Evolutionary conservation across 2,113 vertebrate species (phyloP).

Genomic region (Seriola aureovittata): DNA sequence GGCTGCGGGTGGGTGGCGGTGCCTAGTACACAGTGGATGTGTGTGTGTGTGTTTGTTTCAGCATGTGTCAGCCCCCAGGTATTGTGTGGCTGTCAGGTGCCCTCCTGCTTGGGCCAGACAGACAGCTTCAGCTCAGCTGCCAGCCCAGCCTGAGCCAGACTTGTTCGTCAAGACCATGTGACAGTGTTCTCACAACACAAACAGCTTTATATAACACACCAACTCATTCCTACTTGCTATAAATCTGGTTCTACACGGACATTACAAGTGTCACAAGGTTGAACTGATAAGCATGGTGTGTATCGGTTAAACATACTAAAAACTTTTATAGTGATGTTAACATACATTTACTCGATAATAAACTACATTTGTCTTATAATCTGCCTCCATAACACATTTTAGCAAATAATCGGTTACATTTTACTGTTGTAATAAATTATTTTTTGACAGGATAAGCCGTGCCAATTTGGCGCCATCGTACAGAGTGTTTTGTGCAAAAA

Average conservation of each 20-base stretch:
- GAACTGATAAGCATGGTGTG: constrained; percentile 26
- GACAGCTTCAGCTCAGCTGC: constrained; percentile 64
- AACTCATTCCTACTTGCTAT: constrained; percentile 55
- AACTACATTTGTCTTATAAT: constrained; percentile 22
- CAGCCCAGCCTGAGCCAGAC: constrained; percentile 64
- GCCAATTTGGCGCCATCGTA: constrained; percentile 35
- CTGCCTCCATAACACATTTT: constrained; percentile 16
- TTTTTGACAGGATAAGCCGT: constrained; percentile 19
- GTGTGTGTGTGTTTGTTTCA: constrained; percentile 36
- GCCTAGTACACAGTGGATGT: constrained; percentile 23
- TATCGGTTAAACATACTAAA: neutral
- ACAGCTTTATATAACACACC: constrained; percentile 64
- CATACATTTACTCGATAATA: constrained; percentile 34
- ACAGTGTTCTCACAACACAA: constrained; percentile 75
- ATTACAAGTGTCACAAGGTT: constrained; percentile 29
- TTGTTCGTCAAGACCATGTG: constrained; percentile 67
- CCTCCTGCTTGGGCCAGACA: constrained; percentile 68
- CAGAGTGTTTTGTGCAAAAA: constrained; percentile 64
- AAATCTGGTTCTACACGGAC: constrained; percentile 53
- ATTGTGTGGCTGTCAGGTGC: constrained; percentile 79
- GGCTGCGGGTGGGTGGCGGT: constrained; percentile 65
- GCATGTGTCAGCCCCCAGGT: constrained; percentile 67
- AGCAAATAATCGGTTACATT: constrained; percentile 51
- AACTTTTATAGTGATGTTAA: constrained; percentile 23
- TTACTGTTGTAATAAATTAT: constrained; percentile 40